Conservation (phyloP, 2,797 vertebrate species). For the Ctenochaetus hawaiiensis region DNA sequence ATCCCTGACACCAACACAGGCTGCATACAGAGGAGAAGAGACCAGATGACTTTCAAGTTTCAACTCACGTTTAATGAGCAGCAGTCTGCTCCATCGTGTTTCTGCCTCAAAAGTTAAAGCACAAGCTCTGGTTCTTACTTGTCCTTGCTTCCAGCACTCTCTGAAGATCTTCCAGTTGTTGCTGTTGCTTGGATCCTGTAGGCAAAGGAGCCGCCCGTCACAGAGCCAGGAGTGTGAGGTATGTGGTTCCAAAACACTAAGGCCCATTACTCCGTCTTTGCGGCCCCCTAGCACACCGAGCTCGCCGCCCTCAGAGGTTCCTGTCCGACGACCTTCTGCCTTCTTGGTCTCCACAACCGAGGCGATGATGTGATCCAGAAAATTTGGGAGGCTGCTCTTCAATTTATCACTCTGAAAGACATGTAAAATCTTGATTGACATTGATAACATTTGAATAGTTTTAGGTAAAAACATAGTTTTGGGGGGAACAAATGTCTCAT, state of each 20-base stretch:
- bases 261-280: slow-evolving; percentile 94
- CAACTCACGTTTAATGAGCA: not conserved
- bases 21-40: slow-evolving; percentile 74
- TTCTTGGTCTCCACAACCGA: slow-evolving; percentile 99
- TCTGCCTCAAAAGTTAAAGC: not conserved
- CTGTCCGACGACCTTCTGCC: slow-evolving; percentile 90
- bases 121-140: slow-evolving; percentile 84
- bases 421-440: slow-evolving; percentile 10
- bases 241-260: slow-evolving; percentile 97
- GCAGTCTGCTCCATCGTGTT: not conserved
- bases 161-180: slow-evolving; percentile 99
- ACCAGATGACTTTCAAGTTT: not conserved
- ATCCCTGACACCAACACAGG: slow-evolving; percentile 98
- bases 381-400: slow-evolving; percentile 96
- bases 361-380: slow-evolving; percentile 98
- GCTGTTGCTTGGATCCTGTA: slow-evolving; percentile 97
- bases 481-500: not conserved
- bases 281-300: slow-evolving; percentile 87
- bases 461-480: not conserved
- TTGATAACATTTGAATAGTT: too few relatives aligned
- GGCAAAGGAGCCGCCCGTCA: slow-evolving; percentile 96
- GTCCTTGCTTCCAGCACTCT: slow-evolving; percentile 99
- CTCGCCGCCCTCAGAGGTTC: slow-evolving; percentile 88
- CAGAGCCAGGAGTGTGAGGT: slow-evolving; percentile 99
- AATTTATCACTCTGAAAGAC: slow-evolving; percentile 90